phyloP scores from a whole-genome alignment of 2,113 vertebrate species.

The Pelmatolapia mariae region DNA sequence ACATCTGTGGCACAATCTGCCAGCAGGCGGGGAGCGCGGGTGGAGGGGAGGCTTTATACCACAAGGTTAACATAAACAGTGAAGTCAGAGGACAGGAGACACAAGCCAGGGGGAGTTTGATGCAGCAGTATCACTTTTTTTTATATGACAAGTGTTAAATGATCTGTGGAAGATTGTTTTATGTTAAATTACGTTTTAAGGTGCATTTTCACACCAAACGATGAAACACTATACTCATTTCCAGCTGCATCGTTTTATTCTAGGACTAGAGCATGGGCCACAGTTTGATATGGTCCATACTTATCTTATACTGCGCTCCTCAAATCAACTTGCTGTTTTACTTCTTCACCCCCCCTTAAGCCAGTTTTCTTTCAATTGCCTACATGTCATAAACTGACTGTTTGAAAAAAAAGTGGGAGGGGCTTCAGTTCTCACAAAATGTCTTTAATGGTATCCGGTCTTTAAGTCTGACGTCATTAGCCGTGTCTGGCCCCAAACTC shows the following conservation, averaged over 20 bases:
- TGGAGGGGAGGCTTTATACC: not conserved
- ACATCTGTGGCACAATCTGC: conserved; percentile 55
- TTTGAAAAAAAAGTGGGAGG: not conserved
- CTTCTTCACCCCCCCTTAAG: not conserved
- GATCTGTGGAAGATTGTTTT: not conserved
- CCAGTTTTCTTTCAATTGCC: not conserved
- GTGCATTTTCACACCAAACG: not conserved
- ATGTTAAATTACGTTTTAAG: not conserved
- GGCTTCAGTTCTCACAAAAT: not conserved
- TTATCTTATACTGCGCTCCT: not conserved
- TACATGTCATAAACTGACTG: not conserved
- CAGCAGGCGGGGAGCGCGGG: not conserved
- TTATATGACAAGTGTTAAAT: not conserved
- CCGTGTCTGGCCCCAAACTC: not conserved
- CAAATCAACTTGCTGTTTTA: not conserved
- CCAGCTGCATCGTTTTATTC: not conserved
- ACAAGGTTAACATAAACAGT: conserved; percentile 31
- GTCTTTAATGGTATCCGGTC: not conserved
- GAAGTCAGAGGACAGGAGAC: not conserved
- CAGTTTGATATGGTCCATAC: not conserved
- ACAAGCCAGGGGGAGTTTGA: not conserved
- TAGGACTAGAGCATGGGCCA: not conserved
- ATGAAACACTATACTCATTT: not conserved
- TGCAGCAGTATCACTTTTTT: not conserved
- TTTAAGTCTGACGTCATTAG: not conserved